Base-by-base conservation (phyloP, 2,113 vertebrate species). In the Gallinago media region DNA sequence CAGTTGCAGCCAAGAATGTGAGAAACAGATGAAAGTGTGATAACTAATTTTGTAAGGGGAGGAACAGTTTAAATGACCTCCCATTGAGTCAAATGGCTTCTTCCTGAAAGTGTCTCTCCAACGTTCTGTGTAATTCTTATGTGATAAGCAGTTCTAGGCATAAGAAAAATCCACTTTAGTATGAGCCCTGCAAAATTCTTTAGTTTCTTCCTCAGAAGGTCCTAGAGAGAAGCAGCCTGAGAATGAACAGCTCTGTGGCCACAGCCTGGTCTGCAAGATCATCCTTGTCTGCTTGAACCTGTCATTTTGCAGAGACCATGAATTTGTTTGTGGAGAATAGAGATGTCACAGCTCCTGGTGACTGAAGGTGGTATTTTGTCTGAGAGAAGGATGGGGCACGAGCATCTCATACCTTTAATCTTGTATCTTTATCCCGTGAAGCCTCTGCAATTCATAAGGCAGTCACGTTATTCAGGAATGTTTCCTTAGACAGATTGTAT, bases 401-500 rank as follows among this genome's bases (percentile, higher is more conserved):
- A 29, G 62, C 4, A 5, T 93, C 36, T 31, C 47, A 22, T 58
- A 50, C 91, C 88, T 97, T 90, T 85, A 78, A 82, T 96, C 92
- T 76, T 20, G 17, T 70, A 6, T 89, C 70, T 94, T 85, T 92
- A 68, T 79, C 65, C 54, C 29, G 71, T 29, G 72, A 84, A 93
- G 91, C 32, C 55, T 82, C 94, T 65, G 27, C 63, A 91, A 97
- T 97, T 97, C 91, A 25, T 73, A 97, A 96, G 83, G 66, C 92
- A 80, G 92, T 96, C 97, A 97, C n/a, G 20, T 97, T 95, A 54
- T 61, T 62, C 59, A 55, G 56, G 93, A 89, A 52, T 75, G 88
- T 94, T 96, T 95, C 94, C 91, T 95, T 87, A 88, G 94, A 94
- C 92, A 93, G 97, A 95, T 91, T 94, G 91, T 89, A 18, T 97